Base-by-base conservation (phyloP, 37 sponge, comb jelly and placozoan genomes). In the Corticium candelabrum region DNA sequence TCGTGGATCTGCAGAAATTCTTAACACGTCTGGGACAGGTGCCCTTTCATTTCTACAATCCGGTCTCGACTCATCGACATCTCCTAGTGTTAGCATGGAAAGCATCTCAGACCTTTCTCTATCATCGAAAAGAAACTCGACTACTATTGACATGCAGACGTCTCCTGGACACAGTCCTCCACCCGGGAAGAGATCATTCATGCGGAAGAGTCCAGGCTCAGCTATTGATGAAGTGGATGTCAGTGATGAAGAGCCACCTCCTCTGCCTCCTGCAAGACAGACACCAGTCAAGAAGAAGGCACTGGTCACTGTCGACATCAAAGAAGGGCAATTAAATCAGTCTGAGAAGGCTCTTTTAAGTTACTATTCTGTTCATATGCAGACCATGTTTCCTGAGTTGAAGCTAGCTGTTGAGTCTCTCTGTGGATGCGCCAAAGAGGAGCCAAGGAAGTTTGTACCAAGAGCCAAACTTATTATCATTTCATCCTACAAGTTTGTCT, bases 401-500 rank as follows among this genome's bases (percentile, higher is more conserved):
- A 80, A 57, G 35, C 83, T 86, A 31, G 34, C 90, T 0, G 67
- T 90, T 4, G 82, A 86, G 39, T 39, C 41, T 1, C 76, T 86
- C 1, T 29, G 80, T 2, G 74, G 74, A 5, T 57, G 41, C 1
- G 84, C 78, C 7, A 83, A 39, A 7, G 84, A 81, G 30, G 38
- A 80, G 5, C 90, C 90, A 2, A 86, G 73, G 37, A 77, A 86
- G 32, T 90, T 90, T 81, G 90, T 90, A 21, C 80, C 81, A 34
- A 83, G 86, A 69, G 79, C 80, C 78, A 90, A 90, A 40, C 36
- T 84, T 33, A 67, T 84, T 0, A 79, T 90, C 37, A 87, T 90
- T n/a, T 78, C 82, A 15, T 87, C 90, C 67, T 90, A 90, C 78
- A 90, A 90, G 74, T 81, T 90, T 40, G 90, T 90, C 40, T 90